These are phyloP conservation scores for Arctia plantaginis DNA, from an alignment of 2,888 invertebrate species.

Conservation along the genomic window DNA sequence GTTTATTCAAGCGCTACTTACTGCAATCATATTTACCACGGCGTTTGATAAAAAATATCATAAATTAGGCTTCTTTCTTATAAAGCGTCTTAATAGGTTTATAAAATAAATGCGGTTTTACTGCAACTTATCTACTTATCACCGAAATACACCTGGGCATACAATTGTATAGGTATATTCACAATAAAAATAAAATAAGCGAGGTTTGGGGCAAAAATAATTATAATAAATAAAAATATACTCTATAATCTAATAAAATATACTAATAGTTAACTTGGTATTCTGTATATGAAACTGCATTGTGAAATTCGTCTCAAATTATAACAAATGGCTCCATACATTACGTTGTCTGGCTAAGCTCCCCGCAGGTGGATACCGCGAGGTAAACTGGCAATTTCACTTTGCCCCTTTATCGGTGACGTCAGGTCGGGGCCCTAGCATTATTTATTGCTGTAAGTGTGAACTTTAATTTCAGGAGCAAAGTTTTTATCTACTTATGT, in stretches of 20 bases:
- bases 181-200: too few relatives aligned
- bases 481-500: conserved; percentile 39
- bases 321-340: conserved; percentile 72
- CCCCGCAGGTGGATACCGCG: conserved; percentile 41
- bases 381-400: conserved; percentile 55
- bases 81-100: too few relatives aligned
- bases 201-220: too few relatives aligned
- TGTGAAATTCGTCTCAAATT: conserved; percentile 63
- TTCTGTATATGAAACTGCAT: conserved; percentile 39
- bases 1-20: background rate
- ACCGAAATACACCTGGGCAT: too few relatives aligned
- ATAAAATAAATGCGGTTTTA: too few relatives aligned
- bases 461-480: conserved; percentile 46
- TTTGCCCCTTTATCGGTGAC: conserved; percentile 53
- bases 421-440: conserved; percentile 48
- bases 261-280: conserved; percentile 31
- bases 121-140: too few relatives aligned
- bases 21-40: too few relatives aligned
- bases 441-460: conserved; percentile 53
- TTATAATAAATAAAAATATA: too few relatives aligned
- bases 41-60: background rate
- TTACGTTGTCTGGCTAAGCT: conserved; percentile 60
- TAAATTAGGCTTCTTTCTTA: too few relatives aligned
- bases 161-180: too few relatives aligned
- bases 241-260: too few relatives aligned